Evolutionary conservation across 2,797 vertebrate genomes (phyloP), one percentile per base, ranked within the genome.

Genomic region (Lithobates sylvaticus): DNA sequence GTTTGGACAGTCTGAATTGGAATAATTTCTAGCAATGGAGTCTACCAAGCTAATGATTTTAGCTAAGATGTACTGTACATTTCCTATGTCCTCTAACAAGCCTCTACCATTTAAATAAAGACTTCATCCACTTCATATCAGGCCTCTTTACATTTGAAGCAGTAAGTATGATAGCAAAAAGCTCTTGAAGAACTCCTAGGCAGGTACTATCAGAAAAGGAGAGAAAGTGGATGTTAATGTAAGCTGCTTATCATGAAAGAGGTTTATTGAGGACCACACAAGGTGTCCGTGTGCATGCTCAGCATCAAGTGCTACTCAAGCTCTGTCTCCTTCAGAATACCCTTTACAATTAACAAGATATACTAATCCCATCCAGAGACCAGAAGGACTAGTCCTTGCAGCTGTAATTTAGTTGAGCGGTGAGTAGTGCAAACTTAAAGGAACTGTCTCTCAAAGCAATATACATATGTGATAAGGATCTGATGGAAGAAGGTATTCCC

Each of bases 221-320:
- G 29, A 12, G 54, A 32, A 58, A 54, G 32, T 36, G 16, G n/a
- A 39, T 73, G 54, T 42, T 64, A 74, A 42, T 74, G 54, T 82
- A 82, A 82, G 70, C 80, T 29, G 23, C 80, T 82, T 82, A 82
- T 44, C 61, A 50, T 34, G 10, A 29, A 81, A 42, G 50, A 71
- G 54, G 58, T 39, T 74, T 64, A 42, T 32, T 15, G 23, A 82
- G 80, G 70, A 82, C 54, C 80, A 81, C 79, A 81, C 79, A 81
- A 72, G 32, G 27, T 64, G 70, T 34, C 54, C 26, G 34, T 23
- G 69, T 65, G n/a, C 39, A 61, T 64, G 70, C 54, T 26, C 26
- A 61, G 21, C 70, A 16, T 82, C 34, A 82, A 81, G 80, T 82
- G 80, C 34, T 82, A 29, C 80, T 64, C 16, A 39, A 64, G 80